phyloP scores from a whole-genome alignment of 35 echinoderm and acorn worm genomes.

The Heliocidaris erythrogramma region DNA sequence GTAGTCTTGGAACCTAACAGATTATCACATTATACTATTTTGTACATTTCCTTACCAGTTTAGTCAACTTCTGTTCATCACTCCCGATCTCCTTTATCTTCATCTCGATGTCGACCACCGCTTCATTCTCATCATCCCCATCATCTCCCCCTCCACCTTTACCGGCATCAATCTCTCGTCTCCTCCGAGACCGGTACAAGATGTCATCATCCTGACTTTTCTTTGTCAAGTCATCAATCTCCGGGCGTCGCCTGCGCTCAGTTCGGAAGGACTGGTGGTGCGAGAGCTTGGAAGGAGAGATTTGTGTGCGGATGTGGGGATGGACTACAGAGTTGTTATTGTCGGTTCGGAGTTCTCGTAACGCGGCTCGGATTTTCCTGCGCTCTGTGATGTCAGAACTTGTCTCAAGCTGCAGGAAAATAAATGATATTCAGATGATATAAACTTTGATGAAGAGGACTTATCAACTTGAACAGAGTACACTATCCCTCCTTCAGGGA shows the following conservation, averaged over 20 bases:
- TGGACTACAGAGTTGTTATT: constrained; percentile 36
- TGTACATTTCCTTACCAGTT: not conserved
- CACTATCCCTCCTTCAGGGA: too few species aligned
- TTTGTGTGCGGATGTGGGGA: constrained; percentile 8
- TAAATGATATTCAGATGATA: too few species aligned
- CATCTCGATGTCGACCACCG: not conserved
- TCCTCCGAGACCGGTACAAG: constrained; percentile 28
- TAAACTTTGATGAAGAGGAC: too few species aligned
- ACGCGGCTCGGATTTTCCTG: constrained; percentile 22
- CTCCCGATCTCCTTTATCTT: not conserved
- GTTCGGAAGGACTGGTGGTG: constrained; percentile 33
- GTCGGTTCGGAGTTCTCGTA: constrained; percentile 6
- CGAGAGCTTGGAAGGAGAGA: constrained; percentile 1
- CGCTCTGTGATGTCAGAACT: constrained; percentile 45
- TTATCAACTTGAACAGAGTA: too few species aligned
- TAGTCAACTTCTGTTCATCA: constrained; percentile 34
- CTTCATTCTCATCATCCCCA: constrained; percentile 12
- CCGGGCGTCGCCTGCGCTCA: constrained; percentile 27
- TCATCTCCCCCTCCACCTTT: constrained; percentile 19
- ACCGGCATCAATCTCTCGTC: constrained; percentile 17
- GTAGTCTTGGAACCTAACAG: too few species aligned
- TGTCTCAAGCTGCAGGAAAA: not conserved
- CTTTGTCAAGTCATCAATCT: constrained; percentile 22
- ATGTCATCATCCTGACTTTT: constrained; percentile 46
- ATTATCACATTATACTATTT: too few species aligned